These are phyloP conservation scores for Litocranius walleri DNA, from an alignment of 2,113 vertebrate genomes.

Conservation along the genomic window DNA sequence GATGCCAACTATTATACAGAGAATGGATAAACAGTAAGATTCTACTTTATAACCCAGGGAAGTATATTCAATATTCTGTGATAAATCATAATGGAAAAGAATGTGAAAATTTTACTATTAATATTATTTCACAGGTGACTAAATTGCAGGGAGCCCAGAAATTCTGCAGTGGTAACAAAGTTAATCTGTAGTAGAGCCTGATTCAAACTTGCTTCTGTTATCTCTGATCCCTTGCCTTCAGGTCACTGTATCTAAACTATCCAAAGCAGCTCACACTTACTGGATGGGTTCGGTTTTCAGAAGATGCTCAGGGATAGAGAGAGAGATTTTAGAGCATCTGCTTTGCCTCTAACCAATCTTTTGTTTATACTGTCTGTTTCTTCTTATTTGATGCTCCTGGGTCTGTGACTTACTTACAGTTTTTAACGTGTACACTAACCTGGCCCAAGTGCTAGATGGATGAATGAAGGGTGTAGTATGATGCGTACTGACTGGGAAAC, in stretches of 20 bases:
- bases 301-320: neutral
- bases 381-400: neutral
- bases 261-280: neutral
- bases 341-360: neutral
- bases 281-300: neutral
- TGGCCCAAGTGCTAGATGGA: neutral
- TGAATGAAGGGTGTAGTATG: neutral
- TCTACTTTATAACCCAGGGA: neutral
- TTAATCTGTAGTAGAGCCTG: neutral
- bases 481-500: neutral
- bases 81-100: neutral
- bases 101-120: neutral
- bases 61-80: neutral
- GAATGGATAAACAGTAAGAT: neutral
- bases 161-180: neutral
- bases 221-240: neutral
- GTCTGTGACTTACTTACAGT: neutral
- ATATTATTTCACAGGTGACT: neutral
- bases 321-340: conserved; percentile 29
- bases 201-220: neutral
- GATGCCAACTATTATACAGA: neutral
- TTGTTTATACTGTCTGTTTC: neutral
- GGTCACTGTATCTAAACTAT: neutral
- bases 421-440: neutral
- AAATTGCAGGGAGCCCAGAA: neutral